Conservation (phyloP, 2,888 invertebrate genomes). For the Drosophila anomelani region DNA sequence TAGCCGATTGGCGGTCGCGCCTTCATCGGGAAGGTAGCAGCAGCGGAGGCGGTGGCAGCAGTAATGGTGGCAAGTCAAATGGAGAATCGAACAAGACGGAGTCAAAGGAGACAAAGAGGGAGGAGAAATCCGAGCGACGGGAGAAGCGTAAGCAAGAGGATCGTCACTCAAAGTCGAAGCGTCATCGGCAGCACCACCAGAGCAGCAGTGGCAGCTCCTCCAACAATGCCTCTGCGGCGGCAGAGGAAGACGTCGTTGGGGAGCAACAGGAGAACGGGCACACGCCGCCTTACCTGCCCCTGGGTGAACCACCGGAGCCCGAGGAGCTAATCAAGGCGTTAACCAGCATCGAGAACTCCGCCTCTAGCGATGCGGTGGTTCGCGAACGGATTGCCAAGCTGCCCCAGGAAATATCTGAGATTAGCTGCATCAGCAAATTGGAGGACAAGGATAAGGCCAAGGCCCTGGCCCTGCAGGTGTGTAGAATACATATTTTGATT, state of each 20-base stretch:
- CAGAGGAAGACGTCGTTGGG: constrained; percentile 24
- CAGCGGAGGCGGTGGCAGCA: constrained; percentile 9
- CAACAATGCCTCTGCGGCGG: constrained; percentile 15
- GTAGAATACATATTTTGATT: background rate
- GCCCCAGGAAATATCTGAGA: constrained; percentile 97
- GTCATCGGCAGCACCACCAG: constrained; percentile 80
- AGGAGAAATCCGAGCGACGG: constrained; percentile 78
- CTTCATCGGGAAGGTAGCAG: constrained; percentile 50
- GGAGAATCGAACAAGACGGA: constrained; percentile 14
- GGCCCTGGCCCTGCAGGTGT: constrained; percentile 91
- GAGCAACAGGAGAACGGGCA: constrained; percentile 87
- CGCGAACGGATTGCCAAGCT: constrained; percentile 96
- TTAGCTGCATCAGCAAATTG: constrained; percentile 93
- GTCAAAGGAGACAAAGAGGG: constrained; percentile 31
- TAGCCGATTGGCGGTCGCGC: constrained; percentile 90
- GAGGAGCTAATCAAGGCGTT: constrained; percentile 95
- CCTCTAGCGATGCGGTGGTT: constrained; percentile 96
- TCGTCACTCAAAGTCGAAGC: constrained; percentile 72
- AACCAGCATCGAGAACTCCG: constrained; percentile 95
- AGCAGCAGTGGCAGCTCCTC: constrained; percentile 77
- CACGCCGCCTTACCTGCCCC: constrained; percentile 91
- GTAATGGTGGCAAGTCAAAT: constrained; percentile 35
- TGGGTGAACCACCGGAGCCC: constrained; percentile 95
- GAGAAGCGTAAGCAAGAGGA: constrained; percentile 82
- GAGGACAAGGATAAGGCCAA: constrained; percentile 93